Conservation (phyloP, 2,113 vertebrate species). For the Hiodon tergisus region DNA sequence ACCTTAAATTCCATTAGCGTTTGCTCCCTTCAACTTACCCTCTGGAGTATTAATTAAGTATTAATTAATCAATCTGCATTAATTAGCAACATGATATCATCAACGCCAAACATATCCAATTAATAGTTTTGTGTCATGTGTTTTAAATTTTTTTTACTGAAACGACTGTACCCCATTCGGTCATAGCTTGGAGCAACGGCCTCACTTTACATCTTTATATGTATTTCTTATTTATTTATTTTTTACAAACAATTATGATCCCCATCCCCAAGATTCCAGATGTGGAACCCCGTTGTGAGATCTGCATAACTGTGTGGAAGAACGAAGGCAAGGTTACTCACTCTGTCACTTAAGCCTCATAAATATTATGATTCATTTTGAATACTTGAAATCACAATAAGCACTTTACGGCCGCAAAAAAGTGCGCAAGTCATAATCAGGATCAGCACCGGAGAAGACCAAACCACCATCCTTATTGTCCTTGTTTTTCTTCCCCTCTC, state of each 20-base stretch:
- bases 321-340: constrained; percentile 60
- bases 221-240: no score
- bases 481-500: constrained; percentile 15
- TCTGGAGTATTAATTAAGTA: no score
- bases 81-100: no score
- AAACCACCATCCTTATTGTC: constrained; percentile 25
- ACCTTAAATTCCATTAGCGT: no score
- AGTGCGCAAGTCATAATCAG: constrained; percentile 36
- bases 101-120: no score
- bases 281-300: constrained; percentile 56
- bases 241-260: constrained; percentile 53
- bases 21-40: no score
- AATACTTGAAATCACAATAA: constrained; percentile 38
- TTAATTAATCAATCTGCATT: no score
- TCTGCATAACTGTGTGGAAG: constrained; percentile 49
- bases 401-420: constrained; percentile 35
- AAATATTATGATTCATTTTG: constrained; percentile 64
- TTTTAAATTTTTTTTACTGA: not conserved
- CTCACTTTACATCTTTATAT: no score
- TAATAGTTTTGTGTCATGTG: no score
- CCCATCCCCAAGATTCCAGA: constrained; percentile 55
- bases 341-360: constrained; percentile 50
- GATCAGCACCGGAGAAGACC: constrained; percentile 33
- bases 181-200: no score
- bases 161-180: no score